Evolutionary conservation across 2,797 vertebrate genomes (phyloP).

Genomic region (Parotocinclus haroldoi): DNA sequence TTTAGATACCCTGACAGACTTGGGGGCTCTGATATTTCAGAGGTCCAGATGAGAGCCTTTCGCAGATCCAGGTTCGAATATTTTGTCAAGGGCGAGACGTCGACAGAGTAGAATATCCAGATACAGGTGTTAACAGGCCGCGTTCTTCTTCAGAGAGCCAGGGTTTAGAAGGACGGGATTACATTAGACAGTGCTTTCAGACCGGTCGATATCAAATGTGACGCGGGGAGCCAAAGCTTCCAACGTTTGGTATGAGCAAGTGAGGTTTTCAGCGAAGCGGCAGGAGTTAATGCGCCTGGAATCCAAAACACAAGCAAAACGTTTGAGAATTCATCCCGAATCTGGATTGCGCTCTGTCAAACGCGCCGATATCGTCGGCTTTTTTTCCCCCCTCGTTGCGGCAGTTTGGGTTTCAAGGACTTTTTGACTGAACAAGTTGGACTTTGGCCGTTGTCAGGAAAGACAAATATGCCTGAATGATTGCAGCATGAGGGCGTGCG

Average conservation of each 20-base stretch:
- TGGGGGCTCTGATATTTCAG: slow-evolving; percentile 7
- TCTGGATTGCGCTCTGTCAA: slow-evolving; percentile 45
- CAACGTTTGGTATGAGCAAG: slow-evolving; percentile 38
- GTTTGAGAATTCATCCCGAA: slow-evolving; percentile 37
- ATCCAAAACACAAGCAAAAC: slow-evolving; percentile 57
- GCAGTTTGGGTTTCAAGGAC: slow-evolving; percentile 57
- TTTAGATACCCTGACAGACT: slow-evolving; percentile 28
- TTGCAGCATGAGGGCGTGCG: slow-evolving; percentile 44
- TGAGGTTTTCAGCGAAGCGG: slow-evolving; percentile 36
- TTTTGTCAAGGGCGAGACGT: slow-evolving; percentile 18
- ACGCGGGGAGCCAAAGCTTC: slow-evolving; percentile 34
- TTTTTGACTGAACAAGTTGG: slow-evolving; percentile 53
- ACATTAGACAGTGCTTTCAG: slow-evolving; percentile 35
- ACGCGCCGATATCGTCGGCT: slow-evolving; percentile 46
- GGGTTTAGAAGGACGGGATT: slow-evolving; percentile 22
- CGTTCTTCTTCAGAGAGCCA: slow-evolving; percentile 1
- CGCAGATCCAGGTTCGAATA: slow-evolving; percentile 11
- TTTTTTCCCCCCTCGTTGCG: no score
- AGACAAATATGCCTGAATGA: slow-evolving; percentile 49
- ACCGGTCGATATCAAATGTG: slow-evolving; percentile 38
- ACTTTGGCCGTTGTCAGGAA: slow-evolving; percentile 39
- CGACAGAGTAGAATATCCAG: slow-evolving; percentile 22
- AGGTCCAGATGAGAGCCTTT: slow-evolving; percentile 8
- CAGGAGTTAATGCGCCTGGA: slow-evolving; percentile 46
- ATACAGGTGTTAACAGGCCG: slow-evolving; percentile 23